A percentile compares a stretch with the other conserved stretches of the same genome.
Conservation (phyloP, 2,888 invertebrate species). For the Thereva nobilitata region DNA sequence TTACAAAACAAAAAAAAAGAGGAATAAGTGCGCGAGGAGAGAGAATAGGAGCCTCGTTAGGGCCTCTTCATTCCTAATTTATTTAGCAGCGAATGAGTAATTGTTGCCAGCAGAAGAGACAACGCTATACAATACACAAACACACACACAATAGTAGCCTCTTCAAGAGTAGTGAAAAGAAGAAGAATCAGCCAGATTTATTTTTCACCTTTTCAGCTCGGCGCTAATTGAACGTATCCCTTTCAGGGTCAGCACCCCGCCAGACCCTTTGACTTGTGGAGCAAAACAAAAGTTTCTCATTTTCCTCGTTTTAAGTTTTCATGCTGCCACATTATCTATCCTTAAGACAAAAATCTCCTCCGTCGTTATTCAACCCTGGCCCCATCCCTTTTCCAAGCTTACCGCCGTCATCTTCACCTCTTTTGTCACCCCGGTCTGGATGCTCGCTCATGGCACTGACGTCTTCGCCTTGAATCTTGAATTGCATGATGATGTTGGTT, state of each 20-base stretch:
- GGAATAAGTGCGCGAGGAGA: too few relatives aligned
- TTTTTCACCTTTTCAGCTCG: conserved; percentile 19
- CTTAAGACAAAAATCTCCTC: conserved; percentile 25
- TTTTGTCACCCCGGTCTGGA: conserved; percentile 26
- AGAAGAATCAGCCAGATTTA: not conserved
- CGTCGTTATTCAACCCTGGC: not conserved
- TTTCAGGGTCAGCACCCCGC: conserved; percentile 29
- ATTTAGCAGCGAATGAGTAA: too few relatives aligned
- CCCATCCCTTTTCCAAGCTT: too few relatives aligned
- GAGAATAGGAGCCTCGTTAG: too few relatives aligned
- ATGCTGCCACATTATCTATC: conserved; percentile 30
- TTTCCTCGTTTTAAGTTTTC: conserved; percentile 31
- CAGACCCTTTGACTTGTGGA: not conserved
- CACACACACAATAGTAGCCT: too few relatives aligned
- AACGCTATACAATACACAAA: too few relatives aligned
- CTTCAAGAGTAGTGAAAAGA: too few relatives aligned
- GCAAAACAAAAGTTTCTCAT: conserved; percentile 29
- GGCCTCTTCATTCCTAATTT: too few relatives aligned
- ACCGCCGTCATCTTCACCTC: conserved; percentile 12
- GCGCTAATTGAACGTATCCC: conserved; percentile 28
- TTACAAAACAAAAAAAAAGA: too few relatives aligned
- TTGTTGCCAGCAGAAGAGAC: too few relatives aligned
- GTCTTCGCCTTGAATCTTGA: conserved; percentile 15
- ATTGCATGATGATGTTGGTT: too few relatives aligned
- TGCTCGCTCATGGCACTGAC: conserved; percentile 23